Evolutionary conservation across 2,888 invertebrate species (phyloP).

Genomic region (Drosophila lutescens): DNA sequence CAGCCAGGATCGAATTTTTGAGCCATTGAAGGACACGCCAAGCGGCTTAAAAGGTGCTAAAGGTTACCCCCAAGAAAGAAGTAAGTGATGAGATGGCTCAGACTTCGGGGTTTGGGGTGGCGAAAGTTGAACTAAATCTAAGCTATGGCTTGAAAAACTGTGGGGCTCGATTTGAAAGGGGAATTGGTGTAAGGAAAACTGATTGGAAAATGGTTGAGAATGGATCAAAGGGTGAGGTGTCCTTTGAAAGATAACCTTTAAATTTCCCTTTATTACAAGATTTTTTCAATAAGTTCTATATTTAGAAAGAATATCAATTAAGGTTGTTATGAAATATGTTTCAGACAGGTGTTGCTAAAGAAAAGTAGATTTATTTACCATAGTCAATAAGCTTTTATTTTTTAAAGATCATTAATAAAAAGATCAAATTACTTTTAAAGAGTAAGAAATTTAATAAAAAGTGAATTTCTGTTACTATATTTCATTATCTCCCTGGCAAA

Average conservation of each 20-base stretch:
- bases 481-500: neutral
- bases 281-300: too few relatives aligned
- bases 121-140: conserved; percentile 26
- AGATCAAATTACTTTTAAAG: too few relatives aligned
- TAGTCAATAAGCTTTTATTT: too few relatives aligned
- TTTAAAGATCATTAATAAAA: too few relatives aligned
- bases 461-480: neutral
- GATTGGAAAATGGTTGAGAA: conserved; percentile 26
- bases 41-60: conserved; percentile 70
- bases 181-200: conserved; percentile 15
- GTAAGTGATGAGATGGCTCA: conserved; percentile 29
- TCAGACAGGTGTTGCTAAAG: too few relatives aligned
- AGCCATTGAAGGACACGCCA: conserved; percentile 60
- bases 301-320: too few relatives aligned
- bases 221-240: conserved; percentile 10
- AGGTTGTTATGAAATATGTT: too few relatives aligned
- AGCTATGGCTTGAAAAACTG: conserved; percentile 15
- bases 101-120: conserved; percentile 19
- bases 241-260: neutral
- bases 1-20: conserved; percentile 11
- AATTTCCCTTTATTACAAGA: too few relatives aligned
- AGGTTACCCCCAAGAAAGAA: conserved; percentile 55
- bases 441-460: too few relatives aligned
- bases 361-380: too few relatives aligned
- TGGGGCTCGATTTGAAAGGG: conserved; percentile 5